Percentiles rank a stretch among this genome's conserved stretches.
phyloP scores from a whole-genome alignment of 2,888 invertebrate species.

The Escarpia spicata region DNA sequence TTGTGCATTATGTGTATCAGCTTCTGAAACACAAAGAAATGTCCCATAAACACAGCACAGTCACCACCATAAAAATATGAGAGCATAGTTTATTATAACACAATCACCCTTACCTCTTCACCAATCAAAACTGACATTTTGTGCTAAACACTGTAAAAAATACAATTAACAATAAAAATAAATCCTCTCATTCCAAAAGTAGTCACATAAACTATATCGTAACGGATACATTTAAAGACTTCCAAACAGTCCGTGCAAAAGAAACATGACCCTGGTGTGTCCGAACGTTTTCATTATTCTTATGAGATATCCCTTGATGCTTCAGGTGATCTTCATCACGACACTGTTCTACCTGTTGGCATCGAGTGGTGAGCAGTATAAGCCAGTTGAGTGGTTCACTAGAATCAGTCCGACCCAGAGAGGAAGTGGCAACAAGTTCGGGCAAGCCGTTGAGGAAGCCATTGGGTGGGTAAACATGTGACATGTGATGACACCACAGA shows the following conservation, averaged over 20 bases:
- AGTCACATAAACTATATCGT: not conserved
- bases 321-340: conserved; percentile 93
- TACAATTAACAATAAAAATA: not conserved
- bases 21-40: too few relatives aligned
- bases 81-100: too few relatives aligned
- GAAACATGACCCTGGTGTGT: not conserved
- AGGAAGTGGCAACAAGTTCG: conserved; percentile 52
- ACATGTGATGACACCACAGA: too few relatives aligned
- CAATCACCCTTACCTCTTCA: too few relatives aligned
- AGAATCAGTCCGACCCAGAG: conserved; percentile 74
- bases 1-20: too few relatives aligned
- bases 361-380: conserved; percentile 85
- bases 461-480: conserved; percentile 61
- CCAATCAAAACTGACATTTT: too few relatives aligned
- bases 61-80: too few relatives aligned
- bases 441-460: conserved; percentile 67
- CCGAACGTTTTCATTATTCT: not conserved
- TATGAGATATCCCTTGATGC: conserved; percentile 38
- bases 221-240: not conserved
- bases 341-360: conserved; percentile 94
- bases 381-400: conserved; percentile 89
- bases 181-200: not conserved
- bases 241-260: not conserved
- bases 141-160: not conserved
- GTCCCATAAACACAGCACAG: too few relatives aligned